These are phyloP conservation scores for Forficula auricularia DNA, from an alignment of 1,140 invertebrate species.

Conservation along the genomic window DNA sequence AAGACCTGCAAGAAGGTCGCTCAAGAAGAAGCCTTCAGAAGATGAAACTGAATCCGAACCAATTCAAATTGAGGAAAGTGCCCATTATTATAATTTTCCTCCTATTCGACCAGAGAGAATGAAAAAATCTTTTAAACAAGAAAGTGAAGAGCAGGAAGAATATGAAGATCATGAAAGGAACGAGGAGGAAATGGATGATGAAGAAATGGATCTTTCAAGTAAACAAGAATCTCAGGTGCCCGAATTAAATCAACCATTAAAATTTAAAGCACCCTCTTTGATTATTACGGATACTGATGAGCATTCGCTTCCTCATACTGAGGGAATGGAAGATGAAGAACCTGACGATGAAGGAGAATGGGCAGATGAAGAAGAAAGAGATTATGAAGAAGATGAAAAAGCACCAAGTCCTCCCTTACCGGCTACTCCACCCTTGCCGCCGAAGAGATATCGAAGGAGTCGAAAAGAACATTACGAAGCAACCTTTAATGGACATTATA, in stretches of 20 bases:
- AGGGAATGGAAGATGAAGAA: slow-evolving; percentile 27
- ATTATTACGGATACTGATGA: slow-evolving; percentile 13
- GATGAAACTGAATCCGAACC: slow-evolving; percentile 13
- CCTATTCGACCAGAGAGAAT: slow-evolving; percentile 23
- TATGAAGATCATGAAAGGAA: slow-evolving; percentile 8
- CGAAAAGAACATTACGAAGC: slow-evolving; percentile 21
- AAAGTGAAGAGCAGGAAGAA: slow-evolving; percentile 17
- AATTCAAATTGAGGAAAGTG: slow-evolving; percentile 13
- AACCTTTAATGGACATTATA: slow-evolving; percentile 10
- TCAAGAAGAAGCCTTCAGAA: slow-evolving; percentile 19
- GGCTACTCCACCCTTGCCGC: slow-evolving; percentile 16
- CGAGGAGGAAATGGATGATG: slow-evolving; percentile 10
- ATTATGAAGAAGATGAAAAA: slow-evolving; percentile 26
- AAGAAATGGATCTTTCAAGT: slow-evolving; percentile 18
- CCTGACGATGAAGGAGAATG: slow-evolving; percentile 26
- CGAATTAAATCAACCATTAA: too few relatives aligned
- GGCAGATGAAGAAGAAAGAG: slow-evolving; percentile 31
- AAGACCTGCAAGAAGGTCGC: slow-evolving; percentile 17
- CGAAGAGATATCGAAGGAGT: slow-evolving; percentile 21
- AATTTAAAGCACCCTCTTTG: slow-evolving; percentile 5
- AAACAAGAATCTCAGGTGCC: slow-evolving; percentile 8
- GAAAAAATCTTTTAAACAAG: slow-evolving; percentile 10
- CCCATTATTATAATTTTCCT: slow-evolving; percentile 21
- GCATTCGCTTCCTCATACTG: slow-evolving; percentile 17
- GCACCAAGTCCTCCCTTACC: slow-evolving; percentile 12